These are phyloP conservation scores for Pterocles burchelli DNA, from an alignment of 2,113 vertebrate species.

Conservation along the genomic window DNA sequence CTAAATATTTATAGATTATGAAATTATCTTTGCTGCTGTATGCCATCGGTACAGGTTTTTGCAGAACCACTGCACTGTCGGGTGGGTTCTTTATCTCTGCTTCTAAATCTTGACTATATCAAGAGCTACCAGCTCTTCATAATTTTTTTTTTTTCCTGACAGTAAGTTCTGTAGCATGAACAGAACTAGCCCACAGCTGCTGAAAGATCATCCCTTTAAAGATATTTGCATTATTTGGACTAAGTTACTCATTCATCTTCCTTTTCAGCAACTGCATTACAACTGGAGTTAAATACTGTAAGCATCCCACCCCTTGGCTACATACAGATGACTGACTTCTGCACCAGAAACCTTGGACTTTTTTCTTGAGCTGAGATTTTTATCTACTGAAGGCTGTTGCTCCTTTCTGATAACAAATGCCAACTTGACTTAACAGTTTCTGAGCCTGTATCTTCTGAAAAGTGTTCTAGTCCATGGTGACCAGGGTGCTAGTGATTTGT, in stretches of 20 bases:
- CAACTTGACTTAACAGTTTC: neutral
- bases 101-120: neutral
- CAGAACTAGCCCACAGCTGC: neutral
- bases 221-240: neutral
- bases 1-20: neutral
- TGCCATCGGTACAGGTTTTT: neutral
- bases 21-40: neutral
- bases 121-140: neutral
- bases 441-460: neutral
- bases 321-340: neutral
- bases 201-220: neutral
- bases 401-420: neutral
- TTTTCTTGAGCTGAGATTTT: neutral
- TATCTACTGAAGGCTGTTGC: neutral
- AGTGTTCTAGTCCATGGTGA: neutral
- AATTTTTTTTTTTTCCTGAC: neutral
- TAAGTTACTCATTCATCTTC: neutral
- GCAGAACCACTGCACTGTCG: neutral
- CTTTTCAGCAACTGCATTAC: neutral
- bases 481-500: neutral
- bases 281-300: neutral
- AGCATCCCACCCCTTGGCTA: neutral
- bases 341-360: neutral
- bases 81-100: neutral
- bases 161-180: neutral